Percentiles rank a stretch among this genome's conserved stretches.
Conservation (phyloP, 2,113 vertebrate genomes). For the Lophochroa leadbeateri region DNA sequence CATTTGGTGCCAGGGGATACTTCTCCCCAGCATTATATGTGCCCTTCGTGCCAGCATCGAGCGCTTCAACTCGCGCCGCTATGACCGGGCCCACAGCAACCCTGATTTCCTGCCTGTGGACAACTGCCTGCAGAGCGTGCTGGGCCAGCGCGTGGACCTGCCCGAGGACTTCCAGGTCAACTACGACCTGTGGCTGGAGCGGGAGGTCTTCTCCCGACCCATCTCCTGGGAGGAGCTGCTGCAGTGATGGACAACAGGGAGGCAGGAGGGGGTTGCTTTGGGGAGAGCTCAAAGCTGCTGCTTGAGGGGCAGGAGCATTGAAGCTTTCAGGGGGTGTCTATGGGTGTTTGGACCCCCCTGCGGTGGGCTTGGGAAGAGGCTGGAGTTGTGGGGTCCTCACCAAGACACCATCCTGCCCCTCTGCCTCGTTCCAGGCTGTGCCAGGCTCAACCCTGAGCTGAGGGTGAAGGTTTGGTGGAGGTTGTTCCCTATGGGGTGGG, state of each 20-base stretch:
- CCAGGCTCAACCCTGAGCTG: neutral
- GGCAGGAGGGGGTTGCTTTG: neutral
- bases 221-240: conserved; percentile 98
- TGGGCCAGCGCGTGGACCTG: conserved; percentile 92
- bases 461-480: neutral
- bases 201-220: conserved; percentile 98
- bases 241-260: conserved; percentile 72
- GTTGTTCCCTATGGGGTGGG: no score
- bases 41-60: conserved; percentile 95
- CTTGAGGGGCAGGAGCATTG: neutral
- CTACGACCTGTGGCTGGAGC: conserved; percentile 97
- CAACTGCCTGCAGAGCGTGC: conserved; percentile 97
- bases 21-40: conserved; percentile 57
- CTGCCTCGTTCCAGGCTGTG: neutral
- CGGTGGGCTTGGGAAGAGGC: neutral
- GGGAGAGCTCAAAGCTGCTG: neutral
- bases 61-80: conserved; percentile 94
- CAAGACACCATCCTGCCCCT: fast-evolving
- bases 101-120: conserved; percentile 95
- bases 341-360: neutral
- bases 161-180: conserved; percentile 98
- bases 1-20: neutral
- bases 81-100: conserved; percentile 89
- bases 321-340: neutral
- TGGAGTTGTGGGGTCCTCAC: neutral